These are phyloP conservation scores for Atherinosoma microstoma DNA, from an alignment of 2,797 vertebrate species.

Conservation along the genomic window DNA sequence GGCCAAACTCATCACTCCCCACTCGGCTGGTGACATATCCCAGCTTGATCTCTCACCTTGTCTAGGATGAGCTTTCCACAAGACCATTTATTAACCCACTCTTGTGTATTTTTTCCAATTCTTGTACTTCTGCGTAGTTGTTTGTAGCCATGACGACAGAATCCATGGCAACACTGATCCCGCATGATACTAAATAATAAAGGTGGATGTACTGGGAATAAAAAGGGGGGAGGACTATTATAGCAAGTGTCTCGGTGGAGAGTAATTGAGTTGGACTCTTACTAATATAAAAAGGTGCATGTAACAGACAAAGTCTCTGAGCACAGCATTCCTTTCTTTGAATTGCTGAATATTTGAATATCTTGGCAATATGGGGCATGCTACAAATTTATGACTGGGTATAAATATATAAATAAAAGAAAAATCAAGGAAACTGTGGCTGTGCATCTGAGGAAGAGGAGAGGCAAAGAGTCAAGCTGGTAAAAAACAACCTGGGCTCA, in stretches of 20 bases:
- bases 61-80: conserved; percentile 47
- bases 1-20: not conserved
- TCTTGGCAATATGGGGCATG: not conserved
- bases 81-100: conserved; percentile 27
- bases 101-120: conserved; percentile 47
- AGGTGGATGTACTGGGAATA: conserved; percentile 54
- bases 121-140: conserved; percentile 76
- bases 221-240: conserved; percentile 45
- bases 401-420: conserved; percentile 1
- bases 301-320: conserved; percentile 11
- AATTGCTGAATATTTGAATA: not conserved
- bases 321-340: not conserved
- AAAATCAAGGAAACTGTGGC: conserved; percentile 11
- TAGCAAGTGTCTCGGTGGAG: conserved; percentile 54
- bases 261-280: conserved; percentile 59
- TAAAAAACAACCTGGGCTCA: conserved; percentile 7
- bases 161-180: conserved; percentile 79
- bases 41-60: conserved; percentile 37
- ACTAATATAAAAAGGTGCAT: conserved; percentile 49
- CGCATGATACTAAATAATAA: conserved; percentile 74
- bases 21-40: conserved; percentile 17
- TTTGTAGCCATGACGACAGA: conserved; percentile 82
- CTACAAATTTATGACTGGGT: conserved; percentile 12
- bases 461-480: conserved; percentile 16
- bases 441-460: conserved; percentile 8